Evolutionary conservation across 2,797 vertebrate species (phyloP), one percentile per base, ranked within the genome.

Genomic region (Danio albolineatus): DNA sequence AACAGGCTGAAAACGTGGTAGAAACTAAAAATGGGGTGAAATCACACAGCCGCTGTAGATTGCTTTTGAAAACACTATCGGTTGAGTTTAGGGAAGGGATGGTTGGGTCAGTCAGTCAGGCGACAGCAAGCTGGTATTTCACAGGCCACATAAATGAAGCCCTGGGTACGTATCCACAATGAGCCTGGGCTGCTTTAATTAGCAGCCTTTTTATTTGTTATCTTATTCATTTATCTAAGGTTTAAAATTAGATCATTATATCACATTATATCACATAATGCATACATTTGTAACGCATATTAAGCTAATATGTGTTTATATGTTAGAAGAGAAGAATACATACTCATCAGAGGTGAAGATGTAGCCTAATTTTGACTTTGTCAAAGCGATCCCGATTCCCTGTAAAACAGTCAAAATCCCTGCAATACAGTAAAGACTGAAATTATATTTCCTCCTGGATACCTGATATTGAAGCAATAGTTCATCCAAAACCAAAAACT

Each of bases 281-380:
- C 12, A 66, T 7, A 21, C 9, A 8, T 21, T 38, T 14, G 12
- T 36, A 13, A 17, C 38, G 38, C 19, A 14, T 39, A 4, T 13
- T 38, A 61, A 61, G 36, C 16, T 10, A 48, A 44, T 10, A 38
- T 46, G 7, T 13, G 10, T 46, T 7, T 60, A 21, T 48, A 38
- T 39, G 8, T 14, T 43, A 61, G 43, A 7, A 12, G 1, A 43
- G 48, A 43, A 54, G 21, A 2, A 56, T 60, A 95, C 97, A 94
- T 89, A 98, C 97, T 86, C 56, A 17, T 98, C 95, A 0, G 4
- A 49, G 56, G 97, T 98, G 79, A 98, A 98, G 85, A 97, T 89
- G n/a, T 87, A 89, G 7, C 93, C 96, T 78, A 96, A 2, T 36
- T 93, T 4, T 0, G 94, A 89, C 86, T 91, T 97, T 0, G 57